Evolutionary conservation across 2,797 vertebrate genomes (phyloP).

Genomic region (Nannoperca australis): DNA sequence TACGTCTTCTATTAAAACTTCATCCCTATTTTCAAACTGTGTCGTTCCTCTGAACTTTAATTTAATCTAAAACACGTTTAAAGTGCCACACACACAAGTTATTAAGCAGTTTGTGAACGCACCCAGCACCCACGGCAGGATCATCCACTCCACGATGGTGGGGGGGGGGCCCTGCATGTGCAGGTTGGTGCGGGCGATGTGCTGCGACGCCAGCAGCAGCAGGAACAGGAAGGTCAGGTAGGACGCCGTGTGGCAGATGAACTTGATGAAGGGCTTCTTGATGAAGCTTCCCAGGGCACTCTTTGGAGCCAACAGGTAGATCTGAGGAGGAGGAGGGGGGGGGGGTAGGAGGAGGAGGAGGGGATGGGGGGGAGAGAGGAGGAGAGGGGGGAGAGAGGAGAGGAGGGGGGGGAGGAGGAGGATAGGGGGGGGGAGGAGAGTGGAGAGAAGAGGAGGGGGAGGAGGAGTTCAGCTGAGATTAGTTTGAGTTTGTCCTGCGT

Average conservation of each 20-base stretch:
- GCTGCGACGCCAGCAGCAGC: slow-evolving; percentile 96
- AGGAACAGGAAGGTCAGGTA: slow-evolving; percentile 99
- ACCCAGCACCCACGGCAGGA: slow-evolving; percentile 96
- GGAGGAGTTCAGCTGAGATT: no score
- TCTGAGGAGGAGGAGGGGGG: slow-evolving; percentile 63
- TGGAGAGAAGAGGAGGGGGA: no score
- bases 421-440: no score
- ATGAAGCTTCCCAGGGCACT: slow-evolving; percentile 96
- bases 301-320: slow-evolving; percentile 95
- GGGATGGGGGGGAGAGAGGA: no score
- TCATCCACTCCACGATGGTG: slow-evolving; percentile 98
- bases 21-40: no score
- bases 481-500: no score
- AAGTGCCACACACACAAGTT: no score
- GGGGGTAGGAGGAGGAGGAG: background rate
- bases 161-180: slow-evolving; percentile 97
- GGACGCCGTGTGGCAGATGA: slow-evolving; percentile 98
- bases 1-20: no score
- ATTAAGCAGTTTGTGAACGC: background rate
- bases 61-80: background rate
- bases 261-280: slow-evolving; percentile 99
- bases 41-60: background rate
- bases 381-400: no score
- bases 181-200: slow-evolving; percentile 96
- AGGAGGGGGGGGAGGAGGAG: no score